Base-by-base conservation (phyloP, 30 jellyfish, hydroid and myxozoan genomes). In the Euphysa ruthae region DNA sequence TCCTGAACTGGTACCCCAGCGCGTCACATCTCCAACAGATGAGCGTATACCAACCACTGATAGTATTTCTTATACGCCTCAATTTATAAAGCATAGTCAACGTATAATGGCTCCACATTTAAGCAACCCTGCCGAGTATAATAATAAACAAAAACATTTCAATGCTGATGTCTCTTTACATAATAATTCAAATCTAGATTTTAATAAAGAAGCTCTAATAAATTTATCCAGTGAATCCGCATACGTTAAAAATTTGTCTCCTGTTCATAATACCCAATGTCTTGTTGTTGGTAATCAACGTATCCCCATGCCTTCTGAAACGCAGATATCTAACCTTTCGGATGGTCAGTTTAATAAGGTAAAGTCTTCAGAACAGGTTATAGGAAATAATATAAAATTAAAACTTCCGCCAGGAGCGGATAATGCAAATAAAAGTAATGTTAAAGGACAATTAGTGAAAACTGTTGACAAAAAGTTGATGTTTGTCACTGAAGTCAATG, bases 401-500 rank as follows among this genome's bases (percentile, higher is more conserved):
- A 23, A 24, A 1, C 46, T 68, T 31, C 29, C 74, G 43, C 25
- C 43, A 68, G 72, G 69, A 26, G 79, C 70, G 12, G 61, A 58
- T 25, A 55, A 31, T n/a, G 52, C 81, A 30, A 42, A 77, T 14
- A 76, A 64, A 6, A 22, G 35, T 61, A 91, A 66, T 56, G 75
- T 81, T 5, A 81, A 83, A 65, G 98, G 98, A 32, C 95, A 81
- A 52, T 71, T 90, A 43, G 87, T 90, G 29, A 61, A 81, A 60
- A 90, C 95, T 21, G 94, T 92, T 29, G 91, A 90, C 61, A 95
- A 90, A 66, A 79, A 82, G 55, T 73, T 90, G 51, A 70, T 90
- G 95, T 85, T 90, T 26, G 98, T 90, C 19, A 90, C 98, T 4
- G 98, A 90, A 49, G 83, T 90, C 24, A 84, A 84, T 33, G 98